A percentile compares a stretch with the other conserved stretches of the same genome.
These are phyloP conservation scores for Axinella damicornis DNA, from an alignment of 37 sponge, comb jelly and placozoan genomes.

Conservation along the genomic window DNA sequence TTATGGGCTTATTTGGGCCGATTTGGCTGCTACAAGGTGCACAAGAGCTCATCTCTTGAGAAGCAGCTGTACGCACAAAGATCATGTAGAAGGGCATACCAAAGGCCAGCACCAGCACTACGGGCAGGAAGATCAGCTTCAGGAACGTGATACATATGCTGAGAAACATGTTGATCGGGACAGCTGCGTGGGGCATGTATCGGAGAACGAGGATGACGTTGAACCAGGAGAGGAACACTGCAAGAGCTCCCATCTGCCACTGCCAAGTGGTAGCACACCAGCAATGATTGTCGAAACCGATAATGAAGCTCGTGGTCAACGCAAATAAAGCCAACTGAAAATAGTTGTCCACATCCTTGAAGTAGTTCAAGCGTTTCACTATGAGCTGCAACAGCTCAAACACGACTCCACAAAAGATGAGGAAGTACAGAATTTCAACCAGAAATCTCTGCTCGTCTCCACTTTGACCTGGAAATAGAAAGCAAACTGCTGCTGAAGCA, in stretches of 20 bases:
- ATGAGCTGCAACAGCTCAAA: slow-evolving; percentile 27
- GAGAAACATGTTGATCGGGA: slow-evolving; percentile 32
- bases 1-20: too few relatives aligned
- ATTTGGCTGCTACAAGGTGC: too few relatives aligned
- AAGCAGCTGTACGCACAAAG: not conserved
- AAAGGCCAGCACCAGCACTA: slow-evolving; percentile 26
- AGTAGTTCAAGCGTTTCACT: not conserved
- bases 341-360: slow-evolving; percentile 41
- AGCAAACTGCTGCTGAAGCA: too few relatives aligned
- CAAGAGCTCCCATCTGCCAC: slow-evolving; percentile 51
- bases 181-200: slow-evolving; percentile 12
- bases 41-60: too few relatives aligned
- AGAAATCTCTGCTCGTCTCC: too few relatives aligned
- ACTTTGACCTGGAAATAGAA: too few relatives aligned
- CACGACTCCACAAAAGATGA: not conserved
- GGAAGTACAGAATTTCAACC: not conserved
- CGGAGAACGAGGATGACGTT: slow-evolving; percentile 27
- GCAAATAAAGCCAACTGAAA: slow-evolving; percentile 2
- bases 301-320: slow-evolving; percentile 1
- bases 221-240: slow-evolving; percentile 41
- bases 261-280: not conserved
- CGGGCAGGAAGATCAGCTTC: slow-evolving; percentile 27
- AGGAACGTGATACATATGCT: slow-evolving; percentile 9
- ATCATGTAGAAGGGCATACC: slow-evolving; percentile 48
- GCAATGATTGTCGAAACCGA: not conserved